Evolutionary conservation across 2,888 invertebrate genomes (phyloP).

Genomic region (Drosophila differens): DNA sequence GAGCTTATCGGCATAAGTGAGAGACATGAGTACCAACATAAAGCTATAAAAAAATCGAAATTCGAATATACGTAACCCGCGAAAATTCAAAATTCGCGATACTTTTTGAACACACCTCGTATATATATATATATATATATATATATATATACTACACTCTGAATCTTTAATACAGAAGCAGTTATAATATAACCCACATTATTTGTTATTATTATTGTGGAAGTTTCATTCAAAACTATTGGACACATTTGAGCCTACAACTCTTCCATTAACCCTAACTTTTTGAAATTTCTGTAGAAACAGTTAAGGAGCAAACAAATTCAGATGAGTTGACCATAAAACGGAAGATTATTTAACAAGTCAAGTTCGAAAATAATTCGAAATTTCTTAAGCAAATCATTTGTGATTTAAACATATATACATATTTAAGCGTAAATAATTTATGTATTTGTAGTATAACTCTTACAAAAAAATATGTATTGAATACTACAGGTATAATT

Average conservation of each 20-base stretch:
- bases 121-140: not conserved
- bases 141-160: slow-evolving; percentile 9
- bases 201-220: not conserved
- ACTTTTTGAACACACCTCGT: no score
- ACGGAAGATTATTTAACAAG: not conserved
- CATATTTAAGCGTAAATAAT: no score
- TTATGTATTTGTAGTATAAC: not conserved
- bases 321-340: not conserved
- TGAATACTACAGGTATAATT: not conserved
- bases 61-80: no score
- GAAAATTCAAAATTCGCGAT: no score
- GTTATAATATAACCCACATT: not conserved
- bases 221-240: no score
- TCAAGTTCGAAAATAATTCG: not conserved
- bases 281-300: not conserved
- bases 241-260: not conserved
- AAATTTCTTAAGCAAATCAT: not conserved
- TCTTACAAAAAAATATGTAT: not conserved
- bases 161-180: slow-evolving; percentile 3
- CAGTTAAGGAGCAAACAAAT: not conserved
- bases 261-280: not conserved
- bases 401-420: not conserved
- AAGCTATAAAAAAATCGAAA: no score
- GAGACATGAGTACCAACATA: no score
- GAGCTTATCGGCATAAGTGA: no score